Base-by-base conservation (phyloP, 1,140 invertebrate genomes). In the Listronotus bonariensis region DNA sequence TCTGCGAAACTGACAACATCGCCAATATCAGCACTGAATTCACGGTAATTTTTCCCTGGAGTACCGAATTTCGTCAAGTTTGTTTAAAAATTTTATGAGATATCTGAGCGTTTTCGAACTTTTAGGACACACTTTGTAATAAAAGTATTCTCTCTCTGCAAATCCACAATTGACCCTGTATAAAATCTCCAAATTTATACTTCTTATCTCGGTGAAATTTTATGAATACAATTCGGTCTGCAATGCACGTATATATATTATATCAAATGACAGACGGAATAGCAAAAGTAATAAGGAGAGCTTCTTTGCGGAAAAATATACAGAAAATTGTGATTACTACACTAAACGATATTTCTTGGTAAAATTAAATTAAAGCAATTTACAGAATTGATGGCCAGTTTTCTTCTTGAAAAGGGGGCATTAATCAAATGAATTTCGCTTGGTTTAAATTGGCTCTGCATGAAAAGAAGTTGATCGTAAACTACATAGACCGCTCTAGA, bases 281-380 rank as follows among this genome's bases (percentile, higher is more conserved):
- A 64, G 61, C 53, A 42, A 48, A 56, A 64, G 61, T 64, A 55
- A 64, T 64, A 64, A 64, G 51, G 49, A 42, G 49, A 46, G 51
- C 32, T 54, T 54, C 60, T 54, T 62, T 62, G 51, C 52, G 61
- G 53, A 64, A 64, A 64, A 55, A 64, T 64, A 64, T 56, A 64
- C 61, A 55, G 61, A 55, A 56, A 55, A 64, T 64, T 64, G 61
- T 55, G 61, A 64, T 64, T 64, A 64, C 53, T 64, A 55, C 38
- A 56, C 61, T 64, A 64, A 64, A 56, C 61, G 61, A 56, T 64
- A 64, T 56, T 64, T 64, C 61, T 64, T 46, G 61, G 61, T 49
- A 64, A 64, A 64, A 64, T 64, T 64, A 64, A 64, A 64, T 64
- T 64, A 64, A 64, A 56, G 61, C 61, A 64, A 64, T 64, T 64